These are phyloP conservation scores for Palythoa heliodiscus DNA, from an alignment of 92 coral and sea anemone genomes.

Conservation along the genomic window DNA sequence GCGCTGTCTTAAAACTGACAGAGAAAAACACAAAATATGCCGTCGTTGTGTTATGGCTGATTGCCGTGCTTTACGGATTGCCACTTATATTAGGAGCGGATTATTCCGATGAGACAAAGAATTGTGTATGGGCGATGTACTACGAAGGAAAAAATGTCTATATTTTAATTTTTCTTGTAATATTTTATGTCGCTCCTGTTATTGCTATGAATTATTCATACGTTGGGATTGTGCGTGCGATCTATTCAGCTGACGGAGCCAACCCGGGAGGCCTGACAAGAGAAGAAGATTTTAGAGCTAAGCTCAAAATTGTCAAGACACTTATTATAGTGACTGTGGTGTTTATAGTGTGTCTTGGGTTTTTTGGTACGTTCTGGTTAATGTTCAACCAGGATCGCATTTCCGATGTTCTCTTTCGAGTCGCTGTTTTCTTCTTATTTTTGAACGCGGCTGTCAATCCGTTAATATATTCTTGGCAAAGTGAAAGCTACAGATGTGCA, in stretches of 20 bases:
- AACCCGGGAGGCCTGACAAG: constrained; percentile 26
- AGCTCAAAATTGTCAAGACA: constrained; percentile 25
- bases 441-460: constrained; percentile 31
- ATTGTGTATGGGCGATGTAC: constrained; percentile 14
- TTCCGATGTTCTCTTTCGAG: constrained; percentile 23
- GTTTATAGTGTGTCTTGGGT: constrained; percentile 22
- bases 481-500: constrained; percentile 23
- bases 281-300: constrained; percentile 23
- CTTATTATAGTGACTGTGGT: constrained; percentile 37
- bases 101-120: not conserved
- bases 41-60: not conserved
- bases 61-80: constrained; percentile 32
- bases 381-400: constrained; percentile 14
- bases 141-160: not conserved
- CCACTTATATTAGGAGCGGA: constrained; percentile 4
- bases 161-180: constrained; percentile 7
- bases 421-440: constrained; percentile 23
- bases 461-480: constrained; percentile 31
- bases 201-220: constrained; percentile 3
- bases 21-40: constrained; percentile 2
- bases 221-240: constrained; percentile 17
- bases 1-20: not conserved
- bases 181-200: constrained; percentile 21
- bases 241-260: constrained; percentile 7
- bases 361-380: constrained; percentile 32